These are phyloP conservation scores for Miichthys miiuy DNA, from an alignment of 2,797 vertebrate species.

Conservation along the genomic window DNA sequence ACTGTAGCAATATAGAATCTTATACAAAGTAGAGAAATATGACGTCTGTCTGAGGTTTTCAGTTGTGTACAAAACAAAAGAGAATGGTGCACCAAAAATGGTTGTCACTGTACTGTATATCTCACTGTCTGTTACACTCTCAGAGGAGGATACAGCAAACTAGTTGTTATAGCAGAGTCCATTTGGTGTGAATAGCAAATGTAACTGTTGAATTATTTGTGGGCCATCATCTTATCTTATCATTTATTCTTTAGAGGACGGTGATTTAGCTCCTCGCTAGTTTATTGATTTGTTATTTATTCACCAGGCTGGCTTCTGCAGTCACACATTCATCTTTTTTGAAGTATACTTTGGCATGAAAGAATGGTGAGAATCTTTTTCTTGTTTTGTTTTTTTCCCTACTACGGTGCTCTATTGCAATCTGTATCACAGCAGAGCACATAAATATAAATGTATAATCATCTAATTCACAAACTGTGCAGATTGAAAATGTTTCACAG, in stretches of 20 bases:
- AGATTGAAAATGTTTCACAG: slow-evolving; percentile 75
- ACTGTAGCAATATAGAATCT: slow-evolving; percentile 83
- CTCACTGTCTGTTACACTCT: slow-evolving; percentile 69
- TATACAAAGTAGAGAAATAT: slow-evolving; percentile 72
- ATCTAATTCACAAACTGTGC: slow-evolving; percentile 74
- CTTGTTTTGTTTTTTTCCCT: not conserved
- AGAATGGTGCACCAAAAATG: slow-evolving; percentile 61
- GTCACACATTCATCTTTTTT: slow-evolving; percentile 17
- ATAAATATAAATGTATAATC: slow-evolving; percentile 73
- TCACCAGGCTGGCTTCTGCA: slow-evolving; percentile 30
- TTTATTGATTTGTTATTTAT: not conserved
- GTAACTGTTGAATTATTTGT: slow-evolving; percentile 50
- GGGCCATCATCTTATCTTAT: slow-evolving; percentile 33
- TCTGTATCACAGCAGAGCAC: slow-evolving; percentile 77
- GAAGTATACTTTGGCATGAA: slow-evolving; percentile 51
- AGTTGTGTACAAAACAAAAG: slow-evolving; percentile 73
- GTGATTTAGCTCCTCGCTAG: slow-evolving; percentile 16
- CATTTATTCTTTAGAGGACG: slow-evolving; percentile 17
- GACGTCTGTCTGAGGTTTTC: slow-evolving; percentile 53
- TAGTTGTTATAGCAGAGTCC: slow-evolving; percentile 65
- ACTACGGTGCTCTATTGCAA: slow-evolving; percentile 68
- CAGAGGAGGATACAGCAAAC: slow-evolving; percentile 60
- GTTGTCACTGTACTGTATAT: slow-evolving; percentile 71
- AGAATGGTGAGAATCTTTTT: slow-evolving; percentile 25
- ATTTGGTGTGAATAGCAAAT: slow-evolving; percentile 63